A percentile compares a stretch with the other conserved stretches of the same genome.
These are phyloP conservation scores for Varecia variegata DNA, from an alignment of 2,797 vertebrate genomes.

Conservation along the genomic window DNA sequence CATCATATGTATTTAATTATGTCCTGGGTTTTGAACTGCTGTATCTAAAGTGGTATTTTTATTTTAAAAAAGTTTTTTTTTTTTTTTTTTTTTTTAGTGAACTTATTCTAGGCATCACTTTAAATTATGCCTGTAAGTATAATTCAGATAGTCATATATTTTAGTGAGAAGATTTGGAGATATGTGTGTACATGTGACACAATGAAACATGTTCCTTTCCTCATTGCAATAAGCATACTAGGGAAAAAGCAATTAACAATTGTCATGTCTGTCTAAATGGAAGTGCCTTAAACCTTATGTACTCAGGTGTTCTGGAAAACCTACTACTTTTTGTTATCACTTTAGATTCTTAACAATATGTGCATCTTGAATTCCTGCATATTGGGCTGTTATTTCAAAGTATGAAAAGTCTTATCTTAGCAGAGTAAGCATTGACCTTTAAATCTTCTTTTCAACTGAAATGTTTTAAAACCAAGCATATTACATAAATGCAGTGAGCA, in stretches of 20 bases:
- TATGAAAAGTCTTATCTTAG: slow-evolving; percentile 59
- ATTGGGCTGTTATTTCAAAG: slow-evolving; percentile 58
- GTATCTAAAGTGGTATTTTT: slow-evolving; percentile 72
- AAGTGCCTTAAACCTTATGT: background rate
- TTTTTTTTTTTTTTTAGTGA: slow-evolving; percentile 31
- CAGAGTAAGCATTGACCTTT: slow-evolving; percentile 69
- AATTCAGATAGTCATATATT: slow-evolving; percentile 10
- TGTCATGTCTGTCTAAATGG: background rate
- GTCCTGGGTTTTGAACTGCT: slow-evolving; percentile 78
- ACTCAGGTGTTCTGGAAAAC: background rate
- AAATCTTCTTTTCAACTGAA: slow-evolving; percentile 64
- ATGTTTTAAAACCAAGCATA: slow-evolving; percentile 54
- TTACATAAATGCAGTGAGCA: slow-evolving; percentile 44
- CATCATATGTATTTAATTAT: slow-evolving; percentile 87
- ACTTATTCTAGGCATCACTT: slow-evolving; percentile 60
- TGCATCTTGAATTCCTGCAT: slow-evolving; percentile 5
- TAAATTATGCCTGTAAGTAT: slow-evolving; percentile 51
- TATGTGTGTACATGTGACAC: background rate
- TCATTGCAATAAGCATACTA: background rate
- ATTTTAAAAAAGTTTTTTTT: slow-evolving; percentile 53
- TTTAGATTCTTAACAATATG: slow-evolving; percentile 17
- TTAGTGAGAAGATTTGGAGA: slow-evolving; percentile 12
- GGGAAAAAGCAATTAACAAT: background rate
- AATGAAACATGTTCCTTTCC: background rate
- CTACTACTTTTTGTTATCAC: background rate